phyloP scores from a whole-genome alignment of 2,888 invertebrate species.

The Desoria tigrina region DNA sequence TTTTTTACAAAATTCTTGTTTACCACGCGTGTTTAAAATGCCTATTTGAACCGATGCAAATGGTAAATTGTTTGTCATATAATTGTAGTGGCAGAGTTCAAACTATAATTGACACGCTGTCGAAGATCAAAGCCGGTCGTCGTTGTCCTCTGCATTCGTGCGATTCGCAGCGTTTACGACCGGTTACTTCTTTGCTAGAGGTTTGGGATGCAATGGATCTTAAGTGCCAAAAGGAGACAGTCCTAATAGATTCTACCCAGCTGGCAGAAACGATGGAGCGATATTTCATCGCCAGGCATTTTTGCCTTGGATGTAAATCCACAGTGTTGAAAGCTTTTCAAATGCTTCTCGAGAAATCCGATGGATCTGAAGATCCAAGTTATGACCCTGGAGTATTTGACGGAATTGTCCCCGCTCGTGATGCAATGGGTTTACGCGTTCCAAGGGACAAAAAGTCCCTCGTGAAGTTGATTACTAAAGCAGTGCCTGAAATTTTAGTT shows the following conservation, averaged over 20 bases:
- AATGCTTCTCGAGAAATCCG: slow-evolving; percentile 71
- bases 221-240: slow-evolving; percentile 63
- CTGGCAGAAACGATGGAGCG: slow-evolving; percentile 83
- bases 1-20: slow-evolving; percentile 20
- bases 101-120: slow-evolving; percentile 44
- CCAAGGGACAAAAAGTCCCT: slow-evolving; percentile 82
- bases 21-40: too few relatives aligned
- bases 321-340: slow-evolving; percentile 85
- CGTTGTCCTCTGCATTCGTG: slow-evolving; percentile 86
- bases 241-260: slow-evolving; percentile 80
- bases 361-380: slow-evolving; percentile 80
- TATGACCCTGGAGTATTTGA: slow-evolving; percentile 83
- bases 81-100: slow-evolving; percentile 49
- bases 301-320: slow-evolving; percentile 89
- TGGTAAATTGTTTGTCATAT: too few relatives aligned
- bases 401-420: too few relatives aligned
- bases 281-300: slow-evolving; percentile 79
- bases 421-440: too few relatives aligned
- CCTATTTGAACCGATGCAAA: too few relatives aligned
- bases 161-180: slow-evolving; percentile 79
- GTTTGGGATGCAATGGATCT: slow-evolving; percentile 64
- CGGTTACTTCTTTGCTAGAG: slow-evolving; percentile 66
- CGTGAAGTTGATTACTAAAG: slow-evolving; percentile 82
- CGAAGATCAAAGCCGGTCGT: slow-evolving; percentile 58
- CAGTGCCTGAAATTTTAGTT: slow-evolving; percentile 89